Evolutionary conservation across 2,113 vertebrate genomes (phyloP), one percentile per base, ranked within the genome.

Genomic region (Gila orcuttii): DNA sequence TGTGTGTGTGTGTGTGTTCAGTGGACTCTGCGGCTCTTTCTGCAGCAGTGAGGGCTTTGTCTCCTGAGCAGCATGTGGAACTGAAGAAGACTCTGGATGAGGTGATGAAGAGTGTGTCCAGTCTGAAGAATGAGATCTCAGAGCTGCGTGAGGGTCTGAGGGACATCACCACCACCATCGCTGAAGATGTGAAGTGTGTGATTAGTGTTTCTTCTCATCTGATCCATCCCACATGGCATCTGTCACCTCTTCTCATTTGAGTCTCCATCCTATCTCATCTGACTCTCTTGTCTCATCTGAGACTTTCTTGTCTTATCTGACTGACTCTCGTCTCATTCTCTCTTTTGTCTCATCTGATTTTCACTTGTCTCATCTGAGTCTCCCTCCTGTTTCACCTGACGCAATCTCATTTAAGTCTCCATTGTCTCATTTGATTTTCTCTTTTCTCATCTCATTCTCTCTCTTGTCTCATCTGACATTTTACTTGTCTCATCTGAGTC

Each of bases 181-280:
- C 96, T 15, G 94, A 94, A 25, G 96, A 97, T 88, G 94, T 99
- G 88, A 97, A 96, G 98, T 98, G 85, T 93, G 95, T 94, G 9
- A 68, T 3, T n/a, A n/a, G 10, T 31, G 33, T 45, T 52, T 28
- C 75, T 55, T 52, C 28, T 77, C 42, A 52, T n/a, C 39, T 81
- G 39, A 45, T 17, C 13, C 28, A 62, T 62, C 59, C 25, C n/a
- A 62, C 60, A 21, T 15, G n/a, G 15, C 50, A 52, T 19, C 52
- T 23, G 55, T 57, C 19, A 8, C 23, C 42, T 45, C 9, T 13
- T 33, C 79, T 64, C 4, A n/a, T 13, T 21, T n/a, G 7, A 39
- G 33, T 45, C 36, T 73, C 19, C 10, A 9, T 25, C 19, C 6
- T 42, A 36, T 47, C 71, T 74, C 71, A 7, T 8, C 52, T 21